Evolutionary conservation across 2,797 vertebrate genomes (phyloP).

Genomic region (Phataginus tricuspis): DNA sequence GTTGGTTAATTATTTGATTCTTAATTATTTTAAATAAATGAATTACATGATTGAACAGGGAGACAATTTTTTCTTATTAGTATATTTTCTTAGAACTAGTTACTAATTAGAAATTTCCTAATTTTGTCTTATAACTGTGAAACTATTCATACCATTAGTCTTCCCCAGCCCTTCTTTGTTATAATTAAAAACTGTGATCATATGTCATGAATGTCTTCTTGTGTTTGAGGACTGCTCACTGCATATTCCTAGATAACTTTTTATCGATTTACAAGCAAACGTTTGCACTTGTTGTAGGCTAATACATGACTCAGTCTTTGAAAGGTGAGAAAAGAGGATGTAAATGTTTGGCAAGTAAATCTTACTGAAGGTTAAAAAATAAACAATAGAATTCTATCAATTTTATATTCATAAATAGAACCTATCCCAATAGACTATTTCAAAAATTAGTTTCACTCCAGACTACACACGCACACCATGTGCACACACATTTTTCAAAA

Average conservation of each 20-base stretch:
- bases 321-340: neutral
- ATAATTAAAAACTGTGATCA: neutral
- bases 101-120: neutral
- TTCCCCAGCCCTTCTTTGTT: neutral
- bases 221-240: neutral
- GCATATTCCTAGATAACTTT: neutral
- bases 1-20: neutral
- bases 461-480: neutral
- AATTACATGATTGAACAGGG: neutral
- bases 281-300: neutral
- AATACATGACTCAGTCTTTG: neutral
- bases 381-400: neutral
- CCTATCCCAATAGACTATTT: neutral
- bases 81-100: constrained; percentile 5
- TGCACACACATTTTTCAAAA: neutral
- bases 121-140: neutral
- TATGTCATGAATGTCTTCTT: neutral
- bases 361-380: neutral
- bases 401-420: neutral
- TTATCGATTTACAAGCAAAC: neutral
- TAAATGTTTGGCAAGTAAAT: neutral
- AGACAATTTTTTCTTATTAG: neutral
- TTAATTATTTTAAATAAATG: constrained; percentile 36
- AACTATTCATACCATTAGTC: neutral
- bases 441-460: neutral